Evolutionary conservation across 2,888 invertebrate genomes (phyloP).

Genomic region (Fragum fragum): DNA sequence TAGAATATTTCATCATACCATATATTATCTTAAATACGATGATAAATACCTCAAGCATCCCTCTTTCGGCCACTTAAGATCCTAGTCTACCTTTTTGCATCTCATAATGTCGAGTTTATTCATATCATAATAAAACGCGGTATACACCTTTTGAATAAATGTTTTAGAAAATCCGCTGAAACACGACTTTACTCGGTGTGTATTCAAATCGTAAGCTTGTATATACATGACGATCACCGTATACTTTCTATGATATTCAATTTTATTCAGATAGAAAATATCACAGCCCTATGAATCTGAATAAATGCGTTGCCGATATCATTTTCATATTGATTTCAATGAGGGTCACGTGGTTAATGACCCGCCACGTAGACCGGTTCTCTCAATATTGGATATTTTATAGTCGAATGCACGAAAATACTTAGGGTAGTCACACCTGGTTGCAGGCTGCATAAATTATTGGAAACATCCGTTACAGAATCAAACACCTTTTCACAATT

Average conservation of each 20-base stretch:
- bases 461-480: slow-evolving; percentile 49
- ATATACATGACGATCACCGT: background rate
- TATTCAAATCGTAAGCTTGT: background rate
- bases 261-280: slow-evolving; percentile 12
- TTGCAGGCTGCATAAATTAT: slow-evolving; percentile 41
- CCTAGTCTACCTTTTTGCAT: too few species aligned
- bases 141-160: background rate
- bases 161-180: background rate
- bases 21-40: too few species aligned
- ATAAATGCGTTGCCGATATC: slow-evolving; percentile 22
- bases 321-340: slow-evolving; percentile 31
- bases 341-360: slow-evolving; percentile 5
- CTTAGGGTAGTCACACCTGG: slow-evolving; percentile 57
- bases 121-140: slow-evolving; percentile 3
- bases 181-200: background rate
- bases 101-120: background rate
- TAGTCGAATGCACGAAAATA: slow-evolving; percentile 40
- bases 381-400: slow-evolving; percentile 53
- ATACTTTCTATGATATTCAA: slow-evolving; percentile 1
- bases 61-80: too few species aligned
- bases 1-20: too few species aligned
- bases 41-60: too few species aligned
- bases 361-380: slow-evolving; percentile 52
- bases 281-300: slow-evolving; percentile 16
- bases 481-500: too few species aligned